These are phyloP conservation scores for Netelia virgata DNA, from an alignment of 2,888 invertebrate genomes.

Conservation along the genomic window DNA sequence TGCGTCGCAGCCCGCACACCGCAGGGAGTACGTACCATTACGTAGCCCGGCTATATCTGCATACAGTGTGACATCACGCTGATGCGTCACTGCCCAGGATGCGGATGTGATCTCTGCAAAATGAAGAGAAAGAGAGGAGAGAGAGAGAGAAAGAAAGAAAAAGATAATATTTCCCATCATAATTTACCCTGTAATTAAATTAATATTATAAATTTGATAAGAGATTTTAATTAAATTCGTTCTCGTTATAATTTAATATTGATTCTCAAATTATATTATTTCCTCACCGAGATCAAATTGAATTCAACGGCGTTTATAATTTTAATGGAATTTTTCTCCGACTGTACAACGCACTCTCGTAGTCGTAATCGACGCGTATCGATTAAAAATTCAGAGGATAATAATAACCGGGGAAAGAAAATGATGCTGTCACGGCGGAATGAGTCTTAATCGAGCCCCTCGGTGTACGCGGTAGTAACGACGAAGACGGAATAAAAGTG, in stretches of 20 bases:
- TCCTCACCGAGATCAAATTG: no score
- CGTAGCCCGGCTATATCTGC: constrained; percentile 28
- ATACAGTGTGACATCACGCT: constrained; percentile 32
- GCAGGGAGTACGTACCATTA: constrained; percentile 41
- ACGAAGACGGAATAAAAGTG: constrained; percentile 30
- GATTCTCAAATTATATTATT: no score
- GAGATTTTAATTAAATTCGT: no score
- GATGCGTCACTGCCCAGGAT: constrained; percentile 25
- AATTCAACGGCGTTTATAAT: no score
- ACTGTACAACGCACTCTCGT: background rate
- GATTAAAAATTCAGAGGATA: constrained; percentile 18
- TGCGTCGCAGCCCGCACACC: constrained; percentile 45
- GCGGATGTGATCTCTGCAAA: background rate
- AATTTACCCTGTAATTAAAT: no score
- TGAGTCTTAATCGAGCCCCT: constrained; percentile 50
- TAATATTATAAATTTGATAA: no score
- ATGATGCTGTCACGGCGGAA: constrained; percentile 23
- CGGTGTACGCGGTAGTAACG: background rate
- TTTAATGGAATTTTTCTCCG: no score
- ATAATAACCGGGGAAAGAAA: constrained; percentile 12
- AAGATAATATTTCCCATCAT: no score
- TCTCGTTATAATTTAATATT: no score
- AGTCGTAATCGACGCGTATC: background rate
- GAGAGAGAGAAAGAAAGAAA: no score
- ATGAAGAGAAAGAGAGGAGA: no score